Evolutionary conservation across 2,797 vertebrate genomes (phyloP), one percentile per base, ranked within the genome.

Genomic region (Valencia hispanica): DNA sequence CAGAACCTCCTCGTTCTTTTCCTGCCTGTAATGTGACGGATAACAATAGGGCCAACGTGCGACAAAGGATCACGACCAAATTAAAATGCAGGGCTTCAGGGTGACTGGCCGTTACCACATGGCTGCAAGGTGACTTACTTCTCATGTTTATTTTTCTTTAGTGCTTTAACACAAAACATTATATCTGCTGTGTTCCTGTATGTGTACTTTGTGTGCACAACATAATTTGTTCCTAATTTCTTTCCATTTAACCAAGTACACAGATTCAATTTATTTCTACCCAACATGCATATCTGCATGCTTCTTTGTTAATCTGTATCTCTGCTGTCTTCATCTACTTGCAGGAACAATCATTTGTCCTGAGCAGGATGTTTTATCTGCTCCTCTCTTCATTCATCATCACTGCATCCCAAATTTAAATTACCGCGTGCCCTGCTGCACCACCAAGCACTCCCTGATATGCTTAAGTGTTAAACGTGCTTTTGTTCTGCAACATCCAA

Each of bases 311-410:
- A 63, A 25, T 78, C 75, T 83, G 70, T 72, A 79, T 83, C 79
- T 72, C 63, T 59, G 43, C 69, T 57, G 79, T 79, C 83, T 80
- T 86, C 78, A 87, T 79, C 79, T 72, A 70, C 77, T 22, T 3
- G 47, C 68, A 48, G 74, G 81, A 53, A 53, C 65, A 74, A 80
- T 82, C 72, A 74, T 86, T 89, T 82, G 80, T 79, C 80, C 77
- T 68, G 27, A 73, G 74, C 68, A 1, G 25, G 53, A 15, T 32
- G 79, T 61, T 79, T 87, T 72, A 79, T 84, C 73, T 41, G 10
- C 2, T 4, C 45, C 68, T 30, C 48, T 27, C 47, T 81, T 81
- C 71, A 69, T 86, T 79, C 18, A 27, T 72, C 77, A 80, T 79
- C 75, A 11, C 74, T 55, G 68, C 59, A 17, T 84, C 80, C 78